Percentiles rank a stretch among this genome's conserved stretches.
phyloP scores from a whole-genome alignment of 2,888 invertebrate species.

The Cheilosia variabilis region DNA sequence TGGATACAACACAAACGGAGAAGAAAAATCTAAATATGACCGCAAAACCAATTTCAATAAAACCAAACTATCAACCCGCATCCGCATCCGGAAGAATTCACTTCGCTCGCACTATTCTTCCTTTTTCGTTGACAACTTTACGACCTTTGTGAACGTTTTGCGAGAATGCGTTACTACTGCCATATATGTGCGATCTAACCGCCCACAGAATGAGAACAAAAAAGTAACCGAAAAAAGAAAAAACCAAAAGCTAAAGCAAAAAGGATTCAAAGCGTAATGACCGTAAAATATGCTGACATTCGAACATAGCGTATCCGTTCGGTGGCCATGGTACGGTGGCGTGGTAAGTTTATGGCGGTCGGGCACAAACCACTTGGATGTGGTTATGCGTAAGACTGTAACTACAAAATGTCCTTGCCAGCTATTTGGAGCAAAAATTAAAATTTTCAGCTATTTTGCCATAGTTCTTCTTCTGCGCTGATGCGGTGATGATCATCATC shows the following conservation, averaged over 20 bases:
- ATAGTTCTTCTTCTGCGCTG: constrained; percentile 1
- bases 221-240: neutral
- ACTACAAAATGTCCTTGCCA: constrained; percentile 65
- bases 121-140: constrained; percentile 49
- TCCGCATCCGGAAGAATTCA: constrained; percentile 30
- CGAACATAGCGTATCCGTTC: constrained; percentile 41
- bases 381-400: constrained; percentile 57
- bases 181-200: constrained; percentile 34
- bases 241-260: neutral
- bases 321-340: constrained; percentile 19
- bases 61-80: constrained; percentile 54
- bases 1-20: neutral
- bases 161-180: constrained; percentile 50
- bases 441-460: constrained; percentile 54
- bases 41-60: constrained; percentile 62
- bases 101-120: neutral
- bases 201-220: neutral
- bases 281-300: constrained; percentile 73
- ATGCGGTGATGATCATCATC: constrained; percentile 3
- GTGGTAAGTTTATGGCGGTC: constrained; percentile 47
- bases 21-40: constrained; percentile 37
- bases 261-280: constrained; percentile 60
- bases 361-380: constrained; percentile 30
- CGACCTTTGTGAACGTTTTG: constrained; percentile 49
- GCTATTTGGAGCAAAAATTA: constrained; percentile 72